phyloP scores from a whole-genome alignment of 2,113 vertebrate genomes.

The Ctenodactylus gundi region DNA sequence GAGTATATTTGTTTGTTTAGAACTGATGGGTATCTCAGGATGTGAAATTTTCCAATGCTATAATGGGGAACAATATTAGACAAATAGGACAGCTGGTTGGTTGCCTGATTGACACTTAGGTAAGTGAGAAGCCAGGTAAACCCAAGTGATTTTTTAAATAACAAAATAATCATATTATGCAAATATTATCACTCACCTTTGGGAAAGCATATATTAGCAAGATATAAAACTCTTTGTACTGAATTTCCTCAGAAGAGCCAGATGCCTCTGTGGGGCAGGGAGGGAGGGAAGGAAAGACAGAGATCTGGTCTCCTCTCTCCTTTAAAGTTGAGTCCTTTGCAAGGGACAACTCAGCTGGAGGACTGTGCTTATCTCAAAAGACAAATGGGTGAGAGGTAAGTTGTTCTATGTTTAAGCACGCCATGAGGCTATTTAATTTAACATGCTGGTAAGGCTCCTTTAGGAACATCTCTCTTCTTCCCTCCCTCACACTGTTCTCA shows the following conservation, averaged over 20 bases:
- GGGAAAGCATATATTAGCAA: not conserved
- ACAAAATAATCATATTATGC: not conserved
- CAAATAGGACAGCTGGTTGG: not conserved
- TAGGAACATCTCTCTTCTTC: not conserved
- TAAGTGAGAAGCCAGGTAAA: not conserved
- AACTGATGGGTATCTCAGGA: not conserved
- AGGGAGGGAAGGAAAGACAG: not conserved
- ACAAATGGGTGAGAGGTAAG: not conserved
- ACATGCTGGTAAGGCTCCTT: not conserved
- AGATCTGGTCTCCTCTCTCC: not conserved
- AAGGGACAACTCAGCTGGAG: not conserved
- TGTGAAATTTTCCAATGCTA: not conserved
- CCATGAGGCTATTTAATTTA: not conserved
- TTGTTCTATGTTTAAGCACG: not conserved
- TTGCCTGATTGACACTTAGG: not conserved
- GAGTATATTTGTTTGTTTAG: not conserved
- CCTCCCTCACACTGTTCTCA: not conserved
- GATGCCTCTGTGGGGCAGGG: rapidly evolving
- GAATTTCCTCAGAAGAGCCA: not conserved
- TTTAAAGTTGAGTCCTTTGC: not conserved
- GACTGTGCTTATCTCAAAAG: conserved; percentile 19
- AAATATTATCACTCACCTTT: not conserved
- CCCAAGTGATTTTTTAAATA: not conserved
- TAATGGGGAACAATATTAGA: not conserved
- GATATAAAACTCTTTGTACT: not conserved